These are phyloP conservation scores for Petrocephalus zakoni DNA, from an alignment of 2,113 vertebrate genomes.

Conservation along the genomic window DNA sequence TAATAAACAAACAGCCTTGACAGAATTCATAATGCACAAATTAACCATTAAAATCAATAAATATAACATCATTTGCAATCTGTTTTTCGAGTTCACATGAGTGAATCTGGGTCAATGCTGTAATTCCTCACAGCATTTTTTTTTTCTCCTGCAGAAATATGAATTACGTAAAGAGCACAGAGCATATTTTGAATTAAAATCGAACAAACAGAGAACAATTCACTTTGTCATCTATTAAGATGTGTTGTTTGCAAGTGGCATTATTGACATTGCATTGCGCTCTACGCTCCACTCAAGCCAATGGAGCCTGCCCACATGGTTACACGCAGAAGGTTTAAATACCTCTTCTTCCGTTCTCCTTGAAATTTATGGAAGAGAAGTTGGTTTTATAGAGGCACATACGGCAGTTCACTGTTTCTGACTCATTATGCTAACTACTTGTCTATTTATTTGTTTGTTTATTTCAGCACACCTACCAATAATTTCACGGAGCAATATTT, in stretches of 20 bases:
- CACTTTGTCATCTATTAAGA: not conserved
- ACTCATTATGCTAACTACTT: not conserved
- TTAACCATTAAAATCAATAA: not conserved
- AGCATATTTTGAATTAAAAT: constrained; percentile 11
- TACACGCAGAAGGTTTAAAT: not conserved
- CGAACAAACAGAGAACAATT: not conserved
- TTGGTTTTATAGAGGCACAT: not conserved
- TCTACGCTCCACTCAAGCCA: not conserved
- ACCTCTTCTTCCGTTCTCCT: not conserved
- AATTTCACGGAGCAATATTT: not conserved
- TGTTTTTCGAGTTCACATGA: not conserved
- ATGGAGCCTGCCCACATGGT: not conserved
- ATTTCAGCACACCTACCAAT: not conserved
- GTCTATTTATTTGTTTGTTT: not conserved
- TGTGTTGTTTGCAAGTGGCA: not conserved
- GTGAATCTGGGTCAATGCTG: constrained; percentile 26
- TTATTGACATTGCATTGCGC: not conserved
- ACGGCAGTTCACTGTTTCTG: not conserved
- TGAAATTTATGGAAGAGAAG: not conserved
- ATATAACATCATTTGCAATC: not conserved
- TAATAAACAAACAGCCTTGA: constrained; percentile 5
- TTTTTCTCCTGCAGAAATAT: not conserved
- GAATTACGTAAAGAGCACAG: not conserved
- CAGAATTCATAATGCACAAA: constrained; percentile 20
- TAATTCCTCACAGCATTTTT: constrained; percentile 14